These are phyloP conservation scores for Cheilosia grossa DNA, from an alignment of 2,888 invertebrate genomes.

Conservation along the genomic window DNA sequence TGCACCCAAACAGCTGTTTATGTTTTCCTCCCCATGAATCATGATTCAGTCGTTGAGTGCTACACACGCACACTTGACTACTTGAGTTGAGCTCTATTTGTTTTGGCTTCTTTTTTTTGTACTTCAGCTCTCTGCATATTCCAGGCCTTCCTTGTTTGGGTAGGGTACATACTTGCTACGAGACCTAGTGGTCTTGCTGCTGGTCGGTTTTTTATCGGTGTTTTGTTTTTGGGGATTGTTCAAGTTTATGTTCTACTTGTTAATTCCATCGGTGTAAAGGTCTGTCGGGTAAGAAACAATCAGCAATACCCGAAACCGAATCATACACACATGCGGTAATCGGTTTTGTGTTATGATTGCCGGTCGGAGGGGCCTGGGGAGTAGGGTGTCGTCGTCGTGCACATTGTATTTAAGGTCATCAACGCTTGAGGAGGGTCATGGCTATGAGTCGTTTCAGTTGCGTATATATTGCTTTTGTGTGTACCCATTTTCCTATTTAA, in stretches of 20 bases:
- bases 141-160: not conserved
- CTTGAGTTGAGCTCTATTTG: not conserved
- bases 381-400: not conserved
- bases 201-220: no score
- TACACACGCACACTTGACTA: not conserved
- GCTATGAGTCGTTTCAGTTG: conserved; percentile 6
- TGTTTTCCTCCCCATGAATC: conserved; percentile 12
- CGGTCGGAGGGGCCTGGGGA: no score
- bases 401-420: conserved; percentile 45
- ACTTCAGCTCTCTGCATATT: not conserved
- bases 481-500: not conserved
- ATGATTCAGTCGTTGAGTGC: not conserved
- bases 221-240: conserved; percentile 6
- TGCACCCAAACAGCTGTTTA: conserved; percentile 25
- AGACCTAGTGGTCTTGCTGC: not conserved
- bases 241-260: conserved; percentile 47
- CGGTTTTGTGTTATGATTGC: not conserved
- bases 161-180: not conserved
- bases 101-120: not conserved
- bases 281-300: conserved; percentile 4
- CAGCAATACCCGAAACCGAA: not conserved
- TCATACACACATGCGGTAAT: conserved; percentile 10
- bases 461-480: not conserved
- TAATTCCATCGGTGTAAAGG: conserved; percentile 27
- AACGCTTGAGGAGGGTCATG: conserved; percentile 55